A percentile compares a stretch with the other conserved stretches of the same genome.
Evolutionary conservation across 1,140 invertebrate species (phyloP).

Genomic region (Odontomachus brunneus): DNA sequence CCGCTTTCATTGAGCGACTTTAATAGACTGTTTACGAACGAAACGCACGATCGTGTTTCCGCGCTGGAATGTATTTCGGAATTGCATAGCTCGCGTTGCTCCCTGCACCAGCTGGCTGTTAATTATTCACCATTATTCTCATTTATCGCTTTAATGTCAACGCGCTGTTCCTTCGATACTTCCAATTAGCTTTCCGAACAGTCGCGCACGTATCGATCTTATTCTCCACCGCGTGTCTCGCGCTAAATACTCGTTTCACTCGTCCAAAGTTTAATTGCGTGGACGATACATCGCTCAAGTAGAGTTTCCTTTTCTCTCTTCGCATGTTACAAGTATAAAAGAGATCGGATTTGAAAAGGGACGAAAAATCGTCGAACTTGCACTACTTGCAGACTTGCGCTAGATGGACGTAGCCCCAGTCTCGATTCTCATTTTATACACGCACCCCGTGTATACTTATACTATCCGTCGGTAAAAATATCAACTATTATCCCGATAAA

Average conservation of each 20-base stretch:
- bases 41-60: background rate
- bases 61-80: background rate
- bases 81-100: background rate
- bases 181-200: slow-evolving; percentile 8
- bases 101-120: background rate
- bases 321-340: too few relatives aligned
- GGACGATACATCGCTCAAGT: too few relatives aligned
- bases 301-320: too few relatives aligned
- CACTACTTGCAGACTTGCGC: too few relatives aligned
- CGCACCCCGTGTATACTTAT: too few relatives aligned
- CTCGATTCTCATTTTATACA: too few relatives aligned
- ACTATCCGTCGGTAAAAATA: too few relatives aligned
- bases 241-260: too few relatives aligned
- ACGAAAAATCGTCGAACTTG: too few relatives aligned
- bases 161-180: background rate
- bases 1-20: slow-evolving; percentile 39
- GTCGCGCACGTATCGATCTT: background rate
- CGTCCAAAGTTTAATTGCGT: too few relatives aligned
- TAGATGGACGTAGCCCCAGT: too few relatives aligned
- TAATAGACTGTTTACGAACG: slow-evolving; percentile 10
- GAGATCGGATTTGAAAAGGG: too few relatives aligned
- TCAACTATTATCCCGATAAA: slow-evolving; percentile 11
- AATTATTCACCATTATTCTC: slow-evolving; percentile 4
- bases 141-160: background rate
- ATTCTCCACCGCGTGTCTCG: background rate